Evolutionary conservation across 53 echinoderm and acorn worm genomes (phyloP), one percentile per base, ranked within the genome.

Genomic region (Henricia sp.): DNA sequence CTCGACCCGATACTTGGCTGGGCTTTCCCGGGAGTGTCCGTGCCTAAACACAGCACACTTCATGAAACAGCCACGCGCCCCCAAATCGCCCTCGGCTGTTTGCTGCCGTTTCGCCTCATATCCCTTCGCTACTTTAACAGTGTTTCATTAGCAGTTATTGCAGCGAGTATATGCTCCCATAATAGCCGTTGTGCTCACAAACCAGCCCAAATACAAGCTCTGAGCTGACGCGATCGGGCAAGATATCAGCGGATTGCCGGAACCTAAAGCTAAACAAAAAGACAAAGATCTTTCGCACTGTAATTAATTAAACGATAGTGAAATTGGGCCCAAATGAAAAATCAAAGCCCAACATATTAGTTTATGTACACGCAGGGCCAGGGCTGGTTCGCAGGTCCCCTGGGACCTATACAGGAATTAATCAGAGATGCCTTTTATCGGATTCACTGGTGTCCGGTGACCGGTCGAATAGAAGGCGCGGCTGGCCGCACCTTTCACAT

Each of bases 281-380:
- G n/a, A n/a, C n/a, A n/a, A 24, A 51, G 37, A 74, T 21, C 53
- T 51, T 54, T 55, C 35, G 54, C 25, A 25, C 74, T 52, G 24
- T 74, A 74, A 74, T 74, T 55, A 74, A 74, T 74, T 74, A 74
- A 74, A 74, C 74, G 74, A 74, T 74, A 74, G 54, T 25, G 74
- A 74, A 74, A 74, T 74, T 74, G 74, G 54, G 12, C 21, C 12
- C 54, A 54, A 74, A 74, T 74, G 74, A 74, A 74, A 54, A 54
- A 54, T 33, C 74, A 74, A 74, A 74, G 36, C 74, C 74, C 55
- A 33, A 35, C 36, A 74, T 55, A 74, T 74, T 54, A 74, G 55
- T 74, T 74, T 74, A 74, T 74, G 25, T 74, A 71, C 71, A 71
- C 23, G 36, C 34, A 55, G 56, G 35, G n/a, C n/a, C n/a, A n/a